Conservation (phyloP, 2,888 invertebrate species). For the Noctua comes region DNA sequence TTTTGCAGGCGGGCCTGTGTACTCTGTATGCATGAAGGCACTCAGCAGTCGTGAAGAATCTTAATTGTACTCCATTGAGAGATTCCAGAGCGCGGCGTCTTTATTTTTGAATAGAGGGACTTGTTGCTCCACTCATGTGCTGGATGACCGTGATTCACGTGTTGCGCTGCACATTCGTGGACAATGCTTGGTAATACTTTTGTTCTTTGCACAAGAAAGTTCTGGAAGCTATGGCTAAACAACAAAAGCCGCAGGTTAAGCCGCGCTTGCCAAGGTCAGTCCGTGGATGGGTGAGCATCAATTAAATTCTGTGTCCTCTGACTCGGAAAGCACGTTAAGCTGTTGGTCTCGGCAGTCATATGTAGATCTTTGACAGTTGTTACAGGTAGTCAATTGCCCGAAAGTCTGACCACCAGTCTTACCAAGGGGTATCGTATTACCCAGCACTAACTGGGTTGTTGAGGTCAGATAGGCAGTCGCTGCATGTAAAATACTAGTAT, state of each 20-base stretch:
- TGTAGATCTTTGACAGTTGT: not conserved
- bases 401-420: not conserved
- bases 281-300: not conserved
- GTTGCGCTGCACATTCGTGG: constrained; percentile 66
- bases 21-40: constrained; percentile 80
- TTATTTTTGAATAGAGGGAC: constrained; percentile 84
- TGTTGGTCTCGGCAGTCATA: not conserved
- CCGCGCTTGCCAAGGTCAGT: not conserved
- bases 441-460: not conserved
- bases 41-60: constrained; percentile 82
- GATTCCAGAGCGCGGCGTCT: constrained; percentile 80
- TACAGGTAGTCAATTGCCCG: not conserved
- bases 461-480: not conserved
- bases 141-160: constrained; percentile 77
- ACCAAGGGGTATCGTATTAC: not conserved
- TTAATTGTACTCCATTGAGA: constrained; percentile 89
- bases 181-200: constrained; percentile 73
- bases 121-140: constrained; percentile 79
- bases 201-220: constrained; percentile 69
- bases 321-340: not conserved
- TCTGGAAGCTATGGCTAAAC: not conserved
- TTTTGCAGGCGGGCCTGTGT: constrained; percentile 74
- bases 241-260: not conserved
- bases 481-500: not conserved
- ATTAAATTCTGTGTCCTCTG: not conserved